Conservation (phyloP, 2,888 invertebrate species). For the Exocentrus adspersus region DNA sequence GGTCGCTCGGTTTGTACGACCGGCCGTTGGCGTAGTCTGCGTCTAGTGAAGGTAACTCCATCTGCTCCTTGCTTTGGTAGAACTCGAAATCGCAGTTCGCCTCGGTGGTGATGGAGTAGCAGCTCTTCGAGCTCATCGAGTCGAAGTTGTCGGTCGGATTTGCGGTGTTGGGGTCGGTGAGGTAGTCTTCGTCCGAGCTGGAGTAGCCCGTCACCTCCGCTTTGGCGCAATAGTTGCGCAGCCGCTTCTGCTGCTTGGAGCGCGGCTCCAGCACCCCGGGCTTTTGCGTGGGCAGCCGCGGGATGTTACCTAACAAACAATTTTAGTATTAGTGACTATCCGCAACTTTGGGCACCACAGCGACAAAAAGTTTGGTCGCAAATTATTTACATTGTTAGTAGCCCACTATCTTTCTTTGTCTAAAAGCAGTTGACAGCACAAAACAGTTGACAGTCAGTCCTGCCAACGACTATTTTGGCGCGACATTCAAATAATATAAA, state of each 20-base stretch:
- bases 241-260: constrained; percentile 24
- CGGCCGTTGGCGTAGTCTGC: constrained; percentile 29
- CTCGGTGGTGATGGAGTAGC: constrained; percentile 71
- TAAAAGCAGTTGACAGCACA: too few species aligned
- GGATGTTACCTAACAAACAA: constrained; percentile 21
- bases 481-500: too few species aligned
- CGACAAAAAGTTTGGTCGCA: too few species aligned
- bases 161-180: constrained; percentile 60
- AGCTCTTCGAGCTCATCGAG: constrained; percentile 61
- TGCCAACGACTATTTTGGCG: too few species aligned
- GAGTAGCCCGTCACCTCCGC: constrained; percentile 31
- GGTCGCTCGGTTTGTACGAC: constrained; percentile 30
- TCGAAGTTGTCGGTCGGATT: constrained; percentile 57
- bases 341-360: too few species aligned
- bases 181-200: constrained; percentile 51
- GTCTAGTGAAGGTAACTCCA: constrained; percentile 18
- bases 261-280: constrained; percentile 28
- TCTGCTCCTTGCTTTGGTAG: constrained; percentile 62
- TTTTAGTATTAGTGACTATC: too few species aligned
- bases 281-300: constrained; percentile 36
- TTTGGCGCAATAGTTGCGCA: constrained; percentile 25
- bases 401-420: too few species aligned
- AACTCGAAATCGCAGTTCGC: constrained; percentile 74
- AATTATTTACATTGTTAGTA: too few species aligned
- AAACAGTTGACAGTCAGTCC: too few species aligned